These are phyloP conservation scores for Ennomos erosarius DNA, from an alignment of 2,888 invertebrate genomes.

Conservation along the genomic window DNA sequence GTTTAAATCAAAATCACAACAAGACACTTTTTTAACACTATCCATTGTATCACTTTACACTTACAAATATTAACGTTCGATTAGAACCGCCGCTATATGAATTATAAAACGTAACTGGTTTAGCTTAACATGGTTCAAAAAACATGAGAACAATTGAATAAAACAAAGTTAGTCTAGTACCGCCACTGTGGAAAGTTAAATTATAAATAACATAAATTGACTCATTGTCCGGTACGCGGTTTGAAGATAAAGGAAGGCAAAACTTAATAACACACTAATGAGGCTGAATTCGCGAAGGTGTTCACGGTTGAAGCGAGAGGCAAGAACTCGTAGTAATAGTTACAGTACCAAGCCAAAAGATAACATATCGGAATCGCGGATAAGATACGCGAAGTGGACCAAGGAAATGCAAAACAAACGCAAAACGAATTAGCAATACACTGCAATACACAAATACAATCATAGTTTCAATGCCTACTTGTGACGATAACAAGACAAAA, in stretches of 20 bases:
- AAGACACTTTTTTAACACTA: slow-evolving; percentile 36
- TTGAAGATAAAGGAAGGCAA: slow-evolving; percentile 3
- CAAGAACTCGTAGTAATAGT: slow-evolving; percentile 31
- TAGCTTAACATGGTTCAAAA: not conserved
- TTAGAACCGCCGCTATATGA: slow-evolving; percentile 33
- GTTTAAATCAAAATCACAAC: slow-evolving; percentile 53
- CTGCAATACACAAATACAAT: not conserved
- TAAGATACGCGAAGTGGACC: slow-evolving; percentile 71
- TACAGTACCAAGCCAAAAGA: slow-evolving; percentile 20
- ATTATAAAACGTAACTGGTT: slow-evolving; percentile 45
- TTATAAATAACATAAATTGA: slow-evolving; percentile 41
- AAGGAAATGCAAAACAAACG: slow-evolving; percentile 59
- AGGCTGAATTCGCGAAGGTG: slow-evolving; percentile 9
- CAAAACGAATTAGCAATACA: slow-evolving; percentile 2
- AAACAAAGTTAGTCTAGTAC: slow-evolving; percentile 10
- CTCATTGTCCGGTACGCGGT: slow-evolving; percentile 5
- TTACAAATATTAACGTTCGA: not conserved
- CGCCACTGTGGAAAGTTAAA: slow-evolving; percentile 40
- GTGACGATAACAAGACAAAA: not conserved
- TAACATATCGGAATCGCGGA: slow-evolving; percentile 42
- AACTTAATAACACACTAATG: slow-evolving; percentile 8
- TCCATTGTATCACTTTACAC: slow-evolving; percentile 19
- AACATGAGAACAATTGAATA: slow-evolving; percentile 3
- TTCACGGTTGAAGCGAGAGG: slow-evolving; percentile 18
- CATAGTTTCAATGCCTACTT: not conserved